Evolutionary conservation across 2,888 invertebrate genomes (phyloP).

Genomic region (Esperia sulphurella): DNA sequence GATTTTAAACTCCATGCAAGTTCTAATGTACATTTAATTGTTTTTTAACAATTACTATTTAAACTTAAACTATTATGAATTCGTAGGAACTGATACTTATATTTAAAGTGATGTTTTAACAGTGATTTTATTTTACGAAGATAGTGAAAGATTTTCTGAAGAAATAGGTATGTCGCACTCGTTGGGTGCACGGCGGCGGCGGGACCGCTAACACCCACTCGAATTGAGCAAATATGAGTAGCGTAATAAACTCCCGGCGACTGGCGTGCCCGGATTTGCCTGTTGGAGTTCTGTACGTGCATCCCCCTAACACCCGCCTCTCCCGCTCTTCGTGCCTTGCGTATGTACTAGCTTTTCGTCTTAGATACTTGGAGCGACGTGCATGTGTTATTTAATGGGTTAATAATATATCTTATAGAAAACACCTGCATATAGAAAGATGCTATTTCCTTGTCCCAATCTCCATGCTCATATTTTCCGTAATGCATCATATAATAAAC

Average conservation of each 20-base stretch:
- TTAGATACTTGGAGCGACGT: conserved; percentile 23
- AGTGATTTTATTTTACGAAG: not conserved
- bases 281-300: conserved; percentile 66
- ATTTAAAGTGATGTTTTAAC: not conserved
- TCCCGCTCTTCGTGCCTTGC: conserved; percentile 29
- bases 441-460: conserved; percentile 3
- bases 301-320: conserved; percentile 30
- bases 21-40: no score
- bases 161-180: not conserved
- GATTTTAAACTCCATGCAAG: no score
- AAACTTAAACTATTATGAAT: no score
- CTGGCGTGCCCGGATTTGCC: conserved; percentile 65
- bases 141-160: not conserved
- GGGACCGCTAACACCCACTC: conserved; percentile 60
- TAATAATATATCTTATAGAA: not conserved
- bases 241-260: conserved; percentile 67
- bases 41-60: no score
- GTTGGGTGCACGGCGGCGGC: conserved; percentile 26
- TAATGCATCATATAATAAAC: conserved; percentile 6
- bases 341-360: conserved; percentile 56
- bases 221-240: conserved; percentile 72
- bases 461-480: not conserved
- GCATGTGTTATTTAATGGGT: not conserved
- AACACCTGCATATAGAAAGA: not conserved
- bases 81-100: not conserved